Conservation (phyloP, 2,113 vertebrate species). For the Albula goreensis region DNA sequence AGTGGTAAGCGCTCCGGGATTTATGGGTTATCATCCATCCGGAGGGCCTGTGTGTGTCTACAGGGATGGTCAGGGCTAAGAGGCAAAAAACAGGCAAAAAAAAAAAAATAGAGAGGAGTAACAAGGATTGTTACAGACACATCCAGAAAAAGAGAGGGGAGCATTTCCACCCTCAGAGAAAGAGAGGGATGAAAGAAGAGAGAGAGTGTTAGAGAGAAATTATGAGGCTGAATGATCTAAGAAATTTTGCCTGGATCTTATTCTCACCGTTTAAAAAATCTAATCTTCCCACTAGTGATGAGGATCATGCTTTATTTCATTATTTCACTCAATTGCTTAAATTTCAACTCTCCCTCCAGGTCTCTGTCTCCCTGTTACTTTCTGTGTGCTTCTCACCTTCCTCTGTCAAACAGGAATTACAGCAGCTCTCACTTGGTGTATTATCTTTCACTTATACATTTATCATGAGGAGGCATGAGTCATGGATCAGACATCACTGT, state of each 20-base stretch:
- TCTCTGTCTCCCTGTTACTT: constrained; percentile 14
- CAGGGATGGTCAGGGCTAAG: neutral
- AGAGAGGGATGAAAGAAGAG: neutral
- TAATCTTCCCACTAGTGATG: neutral
- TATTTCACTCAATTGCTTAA: neutral
- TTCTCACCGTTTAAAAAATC: neutral
- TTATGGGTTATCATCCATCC: neutral
- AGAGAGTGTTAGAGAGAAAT: neutral
- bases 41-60: neutral
- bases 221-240: neutral
- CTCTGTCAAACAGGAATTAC: neutral
- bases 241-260: neutral
- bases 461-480: neutral
- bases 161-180: neutral
- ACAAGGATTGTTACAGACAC: neutral
- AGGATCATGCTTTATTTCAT: neutral
- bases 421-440: neutral
- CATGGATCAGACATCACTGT: neutral
- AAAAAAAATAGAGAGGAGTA: neutral
- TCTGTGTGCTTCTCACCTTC: neutral
- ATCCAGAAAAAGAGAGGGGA: neutral
- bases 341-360: constrained; percentile 21
- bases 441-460: neutral
- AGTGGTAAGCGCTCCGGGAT: constrained; percentile 1
- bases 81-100: neutral